Conservation (phyloP, 2,797 vertebrate species). For the Danio kyathit region DNA sequence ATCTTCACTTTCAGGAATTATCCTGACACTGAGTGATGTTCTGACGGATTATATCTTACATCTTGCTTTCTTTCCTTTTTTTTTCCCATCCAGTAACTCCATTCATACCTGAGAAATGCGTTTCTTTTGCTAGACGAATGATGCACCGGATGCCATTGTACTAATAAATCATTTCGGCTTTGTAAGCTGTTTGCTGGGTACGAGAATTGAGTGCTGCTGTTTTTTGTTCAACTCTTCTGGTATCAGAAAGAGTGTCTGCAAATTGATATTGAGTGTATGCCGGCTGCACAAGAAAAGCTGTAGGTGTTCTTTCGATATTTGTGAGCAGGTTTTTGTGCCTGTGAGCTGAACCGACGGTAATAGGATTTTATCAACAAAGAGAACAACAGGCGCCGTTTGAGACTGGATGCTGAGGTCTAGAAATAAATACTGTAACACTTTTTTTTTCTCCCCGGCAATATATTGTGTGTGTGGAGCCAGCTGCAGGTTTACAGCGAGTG, state of each 20-base stretch:
- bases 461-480: slow-evolving; percentile 41
- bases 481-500: slow-evolving; percentile 43
- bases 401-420: slow-evolving; percentile 35
- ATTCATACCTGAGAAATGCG: slow-evolving; percentile 7
- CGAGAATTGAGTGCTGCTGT: not conserved
- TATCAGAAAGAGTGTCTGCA: slow-evolving; percentile 61
- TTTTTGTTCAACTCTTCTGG: slow-evolving; percentile 18
- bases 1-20: not conserved
- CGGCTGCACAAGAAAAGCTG: slow-evolving; percentile 61
- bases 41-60: not conserved
- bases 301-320: slow-evolving; percentile 58
- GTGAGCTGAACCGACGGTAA: slow-evolving; percentile 63
- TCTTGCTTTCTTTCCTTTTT: not conserved
- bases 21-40: not conserved
- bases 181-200: not conserved
- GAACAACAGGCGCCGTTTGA: slow-evolving; percentile 37
- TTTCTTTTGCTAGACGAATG: not conserved
- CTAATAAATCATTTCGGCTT: slow-evolving; percentile 6
- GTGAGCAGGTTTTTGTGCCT: slow-evolving; percentile 59
- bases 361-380: slow-evolving; percentile 54
- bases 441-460: not conserved
- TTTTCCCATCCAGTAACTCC: not conserved
- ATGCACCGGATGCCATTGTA: not conserved
- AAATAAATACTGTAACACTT: slow-evolving; percentile 53
- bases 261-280: slow-evolving; percentile 73